A percentile compares a stretch with the other conserved stretches of the same genome.
phyloP scores from a whole-genome alignment of 1,140 invertebrate species.

The Bombyx mori region DNA sequence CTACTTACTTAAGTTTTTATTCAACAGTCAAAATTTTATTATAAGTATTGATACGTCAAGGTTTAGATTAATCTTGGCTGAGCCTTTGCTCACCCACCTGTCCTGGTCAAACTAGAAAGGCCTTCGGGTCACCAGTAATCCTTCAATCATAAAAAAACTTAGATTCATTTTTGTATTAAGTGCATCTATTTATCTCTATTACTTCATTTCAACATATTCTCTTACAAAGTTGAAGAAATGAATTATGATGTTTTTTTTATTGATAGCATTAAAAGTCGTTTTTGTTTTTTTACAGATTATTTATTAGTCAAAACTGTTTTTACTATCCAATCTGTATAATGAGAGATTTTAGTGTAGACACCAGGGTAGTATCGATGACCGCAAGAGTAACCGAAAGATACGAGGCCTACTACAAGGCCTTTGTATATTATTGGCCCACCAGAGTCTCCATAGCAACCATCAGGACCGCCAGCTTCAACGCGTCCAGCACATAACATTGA shows the following conservation, averaged over 20 bases:
- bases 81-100: too few relatives aligned
- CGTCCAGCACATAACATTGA: slow-evolving; percentile 82
- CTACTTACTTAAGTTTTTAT: too few relatives aligned
- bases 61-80: too few relatives aligned
- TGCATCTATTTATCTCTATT: too few relatives aligned
- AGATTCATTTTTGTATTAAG: too few relatives aligned
- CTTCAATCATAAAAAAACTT: too few relatives aligned
- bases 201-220: too few relatives aligned
- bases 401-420: slow-evolving; percentile 69
- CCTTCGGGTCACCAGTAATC: too few relatives aligned
- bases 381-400: slow-evolving; percentile 74
- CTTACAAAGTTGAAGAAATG: background rate
- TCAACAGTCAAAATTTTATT: too few relatives aligned
- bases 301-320: slow-evolving; percentile 37
- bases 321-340: slow-evolving; percentile 66
- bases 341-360: slow-evolving; percentile 74
- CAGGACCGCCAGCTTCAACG: slow-evolving; percentile 44
- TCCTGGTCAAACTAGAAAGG: too few relatives aligned
- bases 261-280: background rate
- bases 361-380: slow-evolving; percentile 73
- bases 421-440: slow-evolving; percentile 71
- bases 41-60: too few relatives aligned
- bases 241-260: background rate
- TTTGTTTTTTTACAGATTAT: slow-evolving; percentile 15
- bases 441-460: slow-evolving; percentile 73